A percentile compares a stretch with the other conserved stretches of the same genome.
Evolutionary conservation across 1,140 invertebrate species (phyloP).

Genomic region (Branchinecta lindahli): DNA sequence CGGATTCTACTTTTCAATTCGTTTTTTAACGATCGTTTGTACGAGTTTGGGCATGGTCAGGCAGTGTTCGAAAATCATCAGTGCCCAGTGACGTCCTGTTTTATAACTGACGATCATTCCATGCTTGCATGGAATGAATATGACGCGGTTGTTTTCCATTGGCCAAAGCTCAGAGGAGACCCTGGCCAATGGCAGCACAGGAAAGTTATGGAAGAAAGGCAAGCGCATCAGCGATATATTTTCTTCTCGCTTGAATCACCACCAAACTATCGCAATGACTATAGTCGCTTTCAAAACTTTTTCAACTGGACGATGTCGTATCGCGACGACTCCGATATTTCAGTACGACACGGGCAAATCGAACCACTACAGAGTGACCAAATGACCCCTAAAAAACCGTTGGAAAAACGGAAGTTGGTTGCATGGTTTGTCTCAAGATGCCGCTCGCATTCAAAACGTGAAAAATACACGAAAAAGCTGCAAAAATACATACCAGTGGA

Average conservation of each 20-base stretch:
- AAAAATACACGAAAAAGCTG: constrained; percentile 26
- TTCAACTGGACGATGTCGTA: constrained; percentile 38
- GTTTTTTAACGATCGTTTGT: background rate
- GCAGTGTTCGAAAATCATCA: constrained; percentile 12
- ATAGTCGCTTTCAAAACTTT: constrained; percentile 20
- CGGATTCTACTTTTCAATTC: background rate
- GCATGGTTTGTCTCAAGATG: constrained; percentile 38
- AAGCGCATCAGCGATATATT: constrained; percentile 21
- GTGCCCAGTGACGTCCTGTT: constrained; percentile 17
- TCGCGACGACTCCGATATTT: constrained; percentile 29
- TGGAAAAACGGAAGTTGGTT: constrained; percentile 24
- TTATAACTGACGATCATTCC: constrained; percentile 16
- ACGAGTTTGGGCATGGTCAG: constrained; percentile 14
- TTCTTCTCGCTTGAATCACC: constrained; percentile 23
- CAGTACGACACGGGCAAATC: constrained; percentile 26
- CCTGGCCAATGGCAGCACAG: background rate
- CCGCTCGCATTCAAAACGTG: constrained; percentile 23
- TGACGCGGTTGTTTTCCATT: constrained; percentile 24
- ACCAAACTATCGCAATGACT: constrained; percentile 6
- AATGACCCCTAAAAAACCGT: background rate
- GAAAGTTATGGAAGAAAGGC: background rate
- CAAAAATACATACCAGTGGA: constrained; percentile 26
- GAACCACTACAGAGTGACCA: constrained; percentile 15
- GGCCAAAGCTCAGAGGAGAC: constrained; percentile 15
- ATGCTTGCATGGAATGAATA: constrained; percentile 13